A percentile compares a stretch with the other conserved stretches of the same genome.
These are phyloP conservation scores for Harmothoe impar DNA, from an alignment of 2,888 invertebrate species.

Conservation along the genomic window DNA sequence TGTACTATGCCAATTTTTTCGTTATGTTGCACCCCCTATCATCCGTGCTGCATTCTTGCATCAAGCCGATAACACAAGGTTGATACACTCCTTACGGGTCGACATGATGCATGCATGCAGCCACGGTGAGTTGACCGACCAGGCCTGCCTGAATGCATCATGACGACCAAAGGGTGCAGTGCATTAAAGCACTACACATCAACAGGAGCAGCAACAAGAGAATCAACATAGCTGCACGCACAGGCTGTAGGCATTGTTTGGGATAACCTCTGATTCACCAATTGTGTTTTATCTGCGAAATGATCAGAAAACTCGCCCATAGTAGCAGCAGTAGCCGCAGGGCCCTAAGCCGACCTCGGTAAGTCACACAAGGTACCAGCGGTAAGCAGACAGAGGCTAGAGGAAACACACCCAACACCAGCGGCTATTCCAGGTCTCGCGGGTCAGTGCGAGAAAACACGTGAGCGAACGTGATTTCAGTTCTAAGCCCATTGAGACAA, in stretches of 20 bases:
- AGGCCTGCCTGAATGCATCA: too few species aligned
- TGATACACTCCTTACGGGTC: too few species aligned
- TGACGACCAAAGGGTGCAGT: too few species aligned
- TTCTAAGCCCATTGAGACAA: slow-evolving; percentile 48
- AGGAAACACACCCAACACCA: not conserved
- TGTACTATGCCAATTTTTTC: too few species aligned
- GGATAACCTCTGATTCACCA: slow-evolving; percentile 44
- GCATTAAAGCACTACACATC: too few species aligned
- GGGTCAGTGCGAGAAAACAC: slow-evolving; percentile 61
- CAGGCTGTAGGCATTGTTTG: slow-evolving; percentile 37
- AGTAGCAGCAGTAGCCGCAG: not conserved
- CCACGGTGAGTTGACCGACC: too few species aligned
- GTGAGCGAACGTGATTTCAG: slow-evolving; percentile 57
- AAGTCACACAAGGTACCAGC: not conserved
- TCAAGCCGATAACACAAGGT: too few species aligned
- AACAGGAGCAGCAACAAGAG: too few species aligned
- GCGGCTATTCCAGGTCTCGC: slow-evolving; percentile 49
- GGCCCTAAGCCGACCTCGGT: not conserved
- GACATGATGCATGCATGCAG: too few species aligned
- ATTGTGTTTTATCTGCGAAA: slow-evolving; percentile 57
- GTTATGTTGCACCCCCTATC: too few species aligned
- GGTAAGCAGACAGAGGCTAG: too few species aligned
- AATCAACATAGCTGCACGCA: not conserved
- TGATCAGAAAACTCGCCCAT: slow-evolving; percentile 34
- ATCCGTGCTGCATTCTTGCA: too few species aligned